phyloP scores from a whole-genome alignment of 1,140 invertebrate genomes.

The Plectrocnemia conspersa region DNA sequence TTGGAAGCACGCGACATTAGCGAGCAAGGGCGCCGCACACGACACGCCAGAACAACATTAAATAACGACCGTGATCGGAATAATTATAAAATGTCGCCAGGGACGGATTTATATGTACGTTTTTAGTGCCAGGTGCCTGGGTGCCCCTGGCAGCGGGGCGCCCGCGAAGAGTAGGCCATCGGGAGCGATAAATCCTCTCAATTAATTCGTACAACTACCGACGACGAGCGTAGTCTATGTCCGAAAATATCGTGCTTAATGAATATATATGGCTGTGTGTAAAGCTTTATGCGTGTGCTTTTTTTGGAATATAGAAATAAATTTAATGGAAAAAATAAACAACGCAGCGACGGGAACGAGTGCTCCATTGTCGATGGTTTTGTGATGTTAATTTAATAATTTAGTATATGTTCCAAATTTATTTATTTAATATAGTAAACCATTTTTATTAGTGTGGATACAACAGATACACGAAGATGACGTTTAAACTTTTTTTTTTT shows the following conservation, averaged over 20 bases:
- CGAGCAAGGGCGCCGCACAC: not conserved
- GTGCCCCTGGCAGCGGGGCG: not conserved
- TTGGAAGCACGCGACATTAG: too few relatives aligned
- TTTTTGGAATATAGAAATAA: not conserved
- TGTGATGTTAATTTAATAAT: too few relatives aligned
- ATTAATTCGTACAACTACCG: slow-evolving; percentile 7
- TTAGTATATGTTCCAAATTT: too few relatives aligned
- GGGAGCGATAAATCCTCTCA: slow-evolving; percentile 1
- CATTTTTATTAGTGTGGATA: too few relatives aligned
- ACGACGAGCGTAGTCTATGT: not conserved
- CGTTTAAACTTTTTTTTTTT: too few relatives aligned
- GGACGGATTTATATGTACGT: too few relatives aligned
- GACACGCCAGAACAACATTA: not conserved
- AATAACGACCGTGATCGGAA: slow-evolving; percentile 1
- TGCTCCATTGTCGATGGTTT: too few relatives aligned
- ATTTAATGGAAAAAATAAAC: not conserved
- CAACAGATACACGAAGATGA: too few relatives aligned
- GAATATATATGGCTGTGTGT: too few relatives aligned
- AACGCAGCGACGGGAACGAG: too few relatives aligned
- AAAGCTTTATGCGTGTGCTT: slow-evolving; percentile 6
- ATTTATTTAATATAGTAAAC: too few relatives aligned
- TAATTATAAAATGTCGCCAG: slow-evolving; percentile 1
- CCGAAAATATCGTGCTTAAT: too few relatives aligned
- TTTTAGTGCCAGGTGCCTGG: not conserved
- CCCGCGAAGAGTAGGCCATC: not conserved